Evolutionary conservation across 2,888 invertebrate genomes (phyloP), one percentile per base, ranked within the genome.

Genomic region (Oegoconia quadripuncta): DNA sequence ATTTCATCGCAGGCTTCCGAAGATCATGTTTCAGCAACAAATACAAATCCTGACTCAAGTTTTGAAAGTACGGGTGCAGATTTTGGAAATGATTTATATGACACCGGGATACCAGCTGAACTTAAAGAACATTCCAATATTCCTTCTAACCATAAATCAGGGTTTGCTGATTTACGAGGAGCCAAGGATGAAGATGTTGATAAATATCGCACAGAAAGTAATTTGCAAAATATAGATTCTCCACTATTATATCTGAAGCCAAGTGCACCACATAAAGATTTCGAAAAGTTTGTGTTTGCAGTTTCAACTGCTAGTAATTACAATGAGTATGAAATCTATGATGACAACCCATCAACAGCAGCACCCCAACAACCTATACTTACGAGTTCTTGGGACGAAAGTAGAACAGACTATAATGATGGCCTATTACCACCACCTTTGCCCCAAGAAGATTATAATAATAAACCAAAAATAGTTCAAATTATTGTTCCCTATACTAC

Each of bases 401-500:
- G 59, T 47, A 67, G 55, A 55, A 66, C 46, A n/a, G 67, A 74
- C 40, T 71, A 72, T 42, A 60, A 55, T 40, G 71, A 74, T 50
- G 67, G 59, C 15, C 40, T 63, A 23, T 52, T 56, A 25, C 55
- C 61, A 32, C 62, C 69, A 25, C 51, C 64, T 35, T 52, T 59
- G 15, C 49, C 58, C 37, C 61, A 64, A 44, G 58, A 53, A 41
- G 59, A 53, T 42, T 66, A 72, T 47, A 52, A 55, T n/a, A 89
- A 89, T 55, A 88, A 88, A 55, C 88, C 90, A 4, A 91, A 92
- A 66, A 88, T 92, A 67, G 90, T 93, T 5, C 95, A 95, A 78
- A 93, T 95, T 37, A 93, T 95, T 37, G 92, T 95, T 42, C 95
- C 95, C 0, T 95, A 95, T 55, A 93, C 92, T 2, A 91, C 90